Conservation (phyloP, 1,140 invertebrate species). For the Drosophila sucinea region DNA sequence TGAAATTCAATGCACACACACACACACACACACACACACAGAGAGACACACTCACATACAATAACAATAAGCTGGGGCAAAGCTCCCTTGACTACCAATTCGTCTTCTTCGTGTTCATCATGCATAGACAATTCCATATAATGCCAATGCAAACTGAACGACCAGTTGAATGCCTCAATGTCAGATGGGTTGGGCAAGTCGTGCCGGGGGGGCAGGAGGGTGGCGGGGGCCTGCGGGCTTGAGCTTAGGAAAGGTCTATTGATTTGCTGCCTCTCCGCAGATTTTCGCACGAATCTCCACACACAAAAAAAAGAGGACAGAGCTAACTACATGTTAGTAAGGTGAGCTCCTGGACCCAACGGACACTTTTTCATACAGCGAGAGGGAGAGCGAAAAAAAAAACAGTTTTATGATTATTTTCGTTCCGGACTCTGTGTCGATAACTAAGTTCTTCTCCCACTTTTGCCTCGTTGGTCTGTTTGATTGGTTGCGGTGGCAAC, state of each 20-base stretch:
- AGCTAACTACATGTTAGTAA: slow-evolving; percentile 10
- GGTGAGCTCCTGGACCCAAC: slow-evolving; percentile 43
- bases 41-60: no score
- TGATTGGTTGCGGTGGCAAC: slow-evolving; percentile 72
- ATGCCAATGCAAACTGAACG: slow-evolving; percentile 34
- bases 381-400: background rate
- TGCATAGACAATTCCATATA: slow-evolving; percentile 48
- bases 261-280: slow-evolving; percentile 50
- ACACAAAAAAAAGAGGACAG: background rate
- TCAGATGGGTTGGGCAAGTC: background rate
- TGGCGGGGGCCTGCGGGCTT: no score
- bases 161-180: slow-evolving; percentile 49
- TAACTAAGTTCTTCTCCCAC: slow-evolving; percentile 12
- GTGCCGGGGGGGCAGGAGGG: slow-evolving; percentile 14
- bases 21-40: background rate
- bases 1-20: background rate
- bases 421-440: background rate
- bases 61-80: slow-evolving; percentile 10
- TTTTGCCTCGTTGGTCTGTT: slow-evolving; percentile 14
- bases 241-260: slow-evolving; percentile 29
- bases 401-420: slow-evolving; percentile 43
- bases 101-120: slow-evolving; percentile 18
- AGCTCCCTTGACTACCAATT: slow-evolving; percentile 19
- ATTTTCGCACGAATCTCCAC: slow-evolving; percentile 33
- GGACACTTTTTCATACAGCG: slow-evolving; percentile 30